phyloP scores from a whole-genome alignment of 2,888 invertebrate species.

The Diabrotica balteata region DNA sequence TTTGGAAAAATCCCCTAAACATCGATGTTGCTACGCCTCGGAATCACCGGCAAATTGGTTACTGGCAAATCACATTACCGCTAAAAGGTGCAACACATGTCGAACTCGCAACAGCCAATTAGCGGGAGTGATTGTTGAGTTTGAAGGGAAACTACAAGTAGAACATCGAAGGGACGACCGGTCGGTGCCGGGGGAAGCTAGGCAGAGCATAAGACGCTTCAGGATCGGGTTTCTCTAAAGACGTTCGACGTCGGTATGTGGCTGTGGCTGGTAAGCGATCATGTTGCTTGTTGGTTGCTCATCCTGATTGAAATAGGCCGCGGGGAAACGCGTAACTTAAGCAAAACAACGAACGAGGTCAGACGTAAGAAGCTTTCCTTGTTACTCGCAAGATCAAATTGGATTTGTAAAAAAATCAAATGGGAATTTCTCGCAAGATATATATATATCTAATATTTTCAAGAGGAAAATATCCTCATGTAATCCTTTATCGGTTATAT shows the following conservation, averaged over 20 bases:
- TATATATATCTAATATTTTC: too few species aligned
- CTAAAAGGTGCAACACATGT: conserved; percentile 32
- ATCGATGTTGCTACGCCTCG: too few species aligned
- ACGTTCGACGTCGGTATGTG: conserved; percentile 25
- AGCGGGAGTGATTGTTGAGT: conserved; percentile 35
- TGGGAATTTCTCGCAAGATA: too few species aligned
- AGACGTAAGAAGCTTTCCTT: not conserved
- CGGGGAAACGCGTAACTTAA: conserved; percentile 7
- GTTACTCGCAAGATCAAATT: not conserved
- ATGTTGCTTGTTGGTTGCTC: conserved; percentile 28
- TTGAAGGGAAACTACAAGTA: conserved; percentile 14
- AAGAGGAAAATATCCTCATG: too few species aligned
- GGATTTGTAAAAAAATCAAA: not conserved
- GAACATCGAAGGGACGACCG: not conserved
- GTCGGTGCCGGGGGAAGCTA: not conserved
- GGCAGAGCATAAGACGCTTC: conserved; percentile 19
- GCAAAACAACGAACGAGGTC: not conserved
- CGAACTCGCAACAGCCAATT: conserved; percentile 33
- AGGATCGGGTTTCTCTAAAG: conserved; percentile 33
- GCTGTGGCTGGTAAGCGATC: conserved; percentile 31
- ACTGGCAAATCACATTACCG: conserved; percentile 22
- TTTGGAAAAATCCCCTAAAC: too few species aligned
- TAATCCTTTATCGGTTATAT: too few species aligned
- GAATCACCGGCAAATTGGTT: too few species aligned
- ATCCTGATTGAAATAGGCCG: conserved; percentile 15